A percentile compares a stretch with the other conserved stretches of the same genome.
Evolutionary conservation across 2,113 vertebrate genomes (phyloP).

Genomic region (Chloropsis cyanopogon): DNA sequence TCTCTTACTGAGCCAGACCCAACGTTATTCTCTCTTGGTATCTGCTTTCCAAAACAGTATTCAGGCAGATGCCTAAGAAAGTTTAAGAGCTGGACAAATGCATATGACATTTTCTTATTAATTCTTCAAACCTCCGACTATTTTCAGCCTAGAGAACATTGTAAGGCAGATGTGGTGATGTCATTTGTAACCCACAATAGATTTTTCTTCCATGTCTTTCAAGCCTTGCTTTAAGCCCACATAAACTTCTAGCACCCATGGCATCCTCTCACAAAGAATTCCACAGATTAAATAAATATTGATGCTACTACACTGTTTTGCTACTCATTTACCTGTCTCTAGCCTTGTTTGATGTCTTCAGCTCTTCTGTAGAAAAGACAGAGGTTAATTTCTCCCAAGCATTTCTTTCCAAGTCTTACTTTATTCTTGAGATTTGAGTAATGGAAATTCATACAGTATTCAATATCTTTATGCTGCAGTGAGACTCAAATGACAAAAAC

Average conservation of each 20-base stretch:
- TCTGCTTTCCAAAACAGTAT: neutral
- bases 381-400: neutral
- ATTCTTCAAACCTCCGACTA: neutral
- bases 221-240: neutral
- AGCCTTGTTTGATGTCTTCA: neutral
- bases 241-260: neutral
- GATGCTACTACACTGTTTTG: neutral
- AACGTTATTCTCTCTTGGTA: neutral
- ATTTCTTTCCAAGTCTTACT: neutral
- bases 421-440: conserved; percentile 9
- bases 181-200: neutral
- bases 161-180: neutral
- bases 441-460: conserved; percentile 23
- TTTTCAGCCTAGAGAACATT: neutral
- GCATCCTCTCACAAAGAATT: neutral
- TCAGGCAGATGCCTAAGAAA: neutral
- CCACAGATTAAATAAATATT: neutral
- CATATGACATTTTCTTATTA: neutral
- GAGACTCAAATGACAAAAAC: conserved; percentile 33
- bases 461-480: conserved; percentile 9
- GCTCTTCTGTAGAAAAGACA: neutral
- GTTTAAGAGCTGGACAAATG: neutral
- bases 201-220: neutral
- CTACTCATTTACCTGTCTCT: neutral
- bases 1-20: neutral